Evolutionary conservation across 2,113 vertebrate species (phyloP).

Genomic region (Serinus canaria): DNA sequence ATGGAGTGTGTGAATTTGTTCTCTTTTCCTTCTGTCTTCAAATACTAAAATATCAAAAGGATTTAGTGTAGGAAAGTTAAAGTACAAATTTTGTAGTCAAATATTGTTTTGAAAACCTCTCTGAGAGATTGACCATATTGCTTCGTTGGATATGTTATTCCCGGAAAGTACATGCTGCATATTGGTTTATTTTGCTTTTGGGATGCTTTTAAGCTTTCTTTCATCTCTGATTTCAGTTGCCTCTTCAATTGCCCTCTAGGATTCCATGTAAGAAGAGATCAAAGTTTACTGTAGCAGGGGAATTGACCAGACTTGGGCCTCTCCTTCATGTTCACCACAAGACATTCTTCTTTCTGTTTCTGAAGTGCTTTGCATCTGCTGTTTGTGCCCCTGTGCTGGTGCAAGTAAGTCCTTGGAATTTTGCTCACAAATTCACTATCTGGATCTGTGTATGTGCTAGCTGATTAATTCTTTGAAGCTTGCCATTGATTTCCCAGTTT

Average conservation of each 20-base stretch:
- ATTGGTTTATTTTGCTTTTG: background rate
- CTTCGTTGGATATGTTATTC: background rate
- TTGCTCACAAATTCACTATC: background rate
- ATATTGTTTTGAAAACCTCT: background rate
- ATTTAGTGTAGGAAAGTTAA: background rate
- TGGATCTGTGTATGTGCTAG: background rate
- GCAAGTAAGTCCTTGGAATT: constrained; percentile 67
- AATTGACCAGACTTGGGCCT: constrained; percentile 71
- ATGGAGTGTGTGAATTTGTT: background rate
- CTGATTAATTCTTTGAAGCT: background rate
- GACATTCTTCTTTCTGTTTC: constrained; percentile 79
- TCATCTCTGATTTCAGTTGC: background rate
- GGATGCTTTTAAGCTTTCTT: background rate
- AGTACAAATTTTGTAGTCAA: background rate
- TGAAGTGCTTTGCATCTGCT: constrained; percentile 57
- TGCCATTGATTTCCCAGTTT: background rate
- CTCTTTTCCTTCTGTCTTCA: background rate
- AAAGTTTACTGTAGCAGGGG: constrained; percentile 68
- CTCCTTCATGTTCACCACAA: constrained; percentile 73
- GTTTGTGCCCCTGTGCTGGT: constrained; percentile 75
- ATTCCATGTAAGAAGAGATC: background rate
- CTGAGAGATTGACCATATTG: background rate
- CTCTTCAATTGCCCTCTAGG: background rate
- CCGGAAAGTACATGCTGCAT: background rate
- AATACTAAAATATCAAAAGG: background rate